Conservation (phyloP, 2,113 vertebrate species). For the Maccullochella peelii region DNA sequence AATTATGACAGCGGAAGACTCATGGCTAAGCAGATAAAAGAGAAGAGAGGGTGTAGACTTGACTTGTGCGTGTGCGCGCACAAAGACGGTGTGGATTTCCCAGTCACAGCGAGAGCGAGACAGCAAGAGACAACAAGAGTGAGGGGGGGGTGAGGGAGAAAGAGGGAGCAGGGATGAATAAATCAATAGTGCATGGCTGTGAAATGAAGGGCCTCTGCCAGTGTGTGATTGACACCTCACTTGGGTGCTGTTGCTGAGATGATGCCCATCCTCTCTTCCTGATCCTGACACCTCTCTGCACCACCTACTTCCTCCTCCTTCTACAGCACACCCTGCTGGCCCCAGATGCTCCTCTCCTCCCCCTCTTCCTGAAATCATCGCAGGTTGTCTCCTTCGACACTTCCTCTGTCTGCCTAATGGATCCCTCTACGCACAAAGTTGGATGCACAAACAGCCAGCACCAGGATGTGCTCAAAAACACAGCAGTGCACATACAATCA, state of each 20-base stretch:
- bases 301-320: slow-evolving; percentile 35
- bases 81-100: slow-evolving; percentile 18
- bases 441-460: not conserved
- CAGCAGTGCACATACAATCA: not conserved
- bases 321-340: slow-evolving; percentile 24
- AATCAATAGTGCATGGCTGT: slow-evolving; percentile 70
- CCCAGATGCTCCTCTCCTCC: slow-evolving; percentile 8
- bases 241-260: slow-evolving; percentile 62
- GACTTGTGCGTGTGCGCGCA: slow-evolving; percentile 20
- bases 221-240: slow-evolving; percentile 76
- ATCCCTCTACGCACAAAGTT: not conserved
- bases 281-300: slow-evolving; percentile 53
- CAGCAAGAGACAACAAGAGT: slow-evolving; percentile 22
- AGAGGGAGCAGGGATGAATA: slow-evolving; percentile 64
- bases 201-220: slow-evolving; percentile 47
- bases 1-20: slow-evolving; percentile 54
- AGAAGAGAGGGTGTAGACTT: slow-evolving; percentile 11
- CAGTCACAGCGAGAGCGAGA: slow-evolving; percentile 24
- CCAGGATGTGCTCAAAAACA: not conserved
- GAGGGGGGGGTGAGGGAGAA: slow-evolving; percentile 52
- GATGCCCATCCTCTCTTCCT: slow-evolving; percentile 56
- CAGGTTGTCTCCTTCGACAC: slow-evolving; percentile 8
- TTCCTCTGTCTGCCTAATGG: slow-evolving; percentile 2
- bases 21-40: slow-evolving; percentile 29
- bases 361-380: slow-evolving; percentile 19